Base-by-base conservation (phyloP, 1,140 invertebrate genomes). In the Macrobrachium nipponense region DNA sequence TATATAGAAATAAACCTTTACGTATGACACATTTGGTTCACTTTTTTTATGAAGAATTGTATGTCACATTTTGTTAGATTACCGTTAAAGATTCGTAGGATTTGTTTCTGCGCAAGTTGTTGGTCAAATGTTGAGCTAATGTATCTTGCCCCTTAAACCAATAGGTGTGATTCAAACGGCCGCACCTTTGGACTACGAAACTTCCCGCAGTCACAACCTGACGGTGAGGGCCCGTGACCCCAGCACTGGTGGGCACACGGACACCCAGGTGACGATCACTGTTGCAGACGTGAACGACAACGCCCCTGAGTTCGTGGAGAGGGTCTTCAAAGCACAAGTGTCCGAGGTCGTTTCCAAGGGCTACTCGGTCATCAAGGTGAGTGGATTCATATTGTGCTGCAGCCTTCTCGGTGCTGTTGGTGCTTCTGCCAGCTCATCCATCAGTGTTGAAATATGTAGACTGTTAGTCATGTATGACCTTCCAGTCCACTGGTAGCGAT, bases 211-310 rank as follows among this genome's bases (percentile, higher is more conserved):
- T 82, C 97, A 97, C 90, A 97, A 98, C 91, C 91, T 99, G 15
- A 96, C 95, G 10, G 92, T 98, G 20, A 92, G 93, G 70, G 97
- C 96, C 6, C 95, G 95, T 8, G 98, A 97, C 90, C 96, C 98
- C 94, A 95, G 95, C 89, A 84, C 81, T 0, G 92, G 93, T 20
- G 43, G 79, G n/a, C 72, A 85, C 81, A 78, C 87, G 12, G 79
- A 94, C 81, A 20, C 82, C 61, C 64, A 96, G 85, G 95, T 98
- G 60, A 94, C 96, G 44, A 93, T 99, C 68, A 92, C 94, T 80
- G 94, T 98, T 83, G 90, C 91, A 43, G 90, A 91, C 82, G 89
- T 89, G 66, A 90, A 91, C 84, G 88, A 92, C 90, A 86, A 96
- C 90, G 93, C 93, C 64, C 96, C 96, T 0, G 93, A 94, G 89